phyloP scores from a whole-genome alignment of 1,140 invertebrate species.

The Zaprionus inermis region DNA sequence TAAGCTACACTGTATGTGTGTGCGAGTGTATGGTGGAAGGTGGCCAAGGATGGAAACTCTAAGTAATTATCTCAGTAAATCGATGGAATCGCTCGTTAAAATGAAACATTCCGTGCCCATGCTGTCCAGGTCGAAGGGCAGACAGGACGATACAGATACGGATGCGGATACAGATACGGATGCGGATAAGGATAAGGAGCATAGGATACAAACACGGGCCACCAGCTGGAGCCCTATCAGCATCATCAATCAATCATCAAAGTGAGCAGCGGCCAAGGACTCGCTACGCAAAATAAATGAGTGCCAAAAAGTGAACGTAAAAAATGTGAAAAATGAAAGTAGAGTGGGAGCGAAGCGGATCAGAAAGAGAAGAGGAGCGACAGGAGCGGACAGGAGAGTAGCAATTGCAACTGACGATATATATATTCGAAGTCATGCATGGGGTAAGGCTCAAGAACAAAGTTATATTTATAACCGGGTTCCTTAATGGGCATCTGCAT shows the following conservation, averaged over 20 bases:
- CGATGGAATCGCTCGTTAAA: conserved; percentile 47
- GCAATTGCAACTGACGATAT: background rate
- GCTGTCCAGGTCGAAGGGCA: background rate
- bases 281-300: conserved; percentile 27
- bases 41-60: background rate
- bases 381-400: background rate
- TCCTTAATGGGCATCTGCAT: background rate
- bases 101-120: conserved; percentile 2
- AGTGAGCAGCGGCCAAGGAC: conserved; percentile 53
- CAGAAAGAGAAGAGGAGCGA: background rate
- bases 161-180: background rate
- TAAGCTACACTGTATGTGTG: background rate
- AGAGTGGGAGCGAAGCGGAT: background rate
- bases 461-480: background rate
- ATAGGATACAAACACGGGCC: background rate
- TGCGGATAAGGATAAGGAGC: background rate
- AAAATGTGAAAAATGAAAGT: conserved; percentile 51
- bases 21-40: too few species aligned
- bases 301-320: conserved; percentile 43
- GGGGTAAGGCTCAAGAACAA: background rate
- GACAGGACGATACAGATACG: background rate
- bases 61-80: conserved; percentile 23
- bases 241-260: conserved; percentile 75
- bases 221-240: conserved; percentile 13
- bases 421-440: background rate